Percentiles rank a stretch among this genome's conserved stretches.
These are phyloP conservation scores for Strix aluco DNA, from an alignment of 2,113 vertebrate genomes.

Conservation along the genomic window DNA sequence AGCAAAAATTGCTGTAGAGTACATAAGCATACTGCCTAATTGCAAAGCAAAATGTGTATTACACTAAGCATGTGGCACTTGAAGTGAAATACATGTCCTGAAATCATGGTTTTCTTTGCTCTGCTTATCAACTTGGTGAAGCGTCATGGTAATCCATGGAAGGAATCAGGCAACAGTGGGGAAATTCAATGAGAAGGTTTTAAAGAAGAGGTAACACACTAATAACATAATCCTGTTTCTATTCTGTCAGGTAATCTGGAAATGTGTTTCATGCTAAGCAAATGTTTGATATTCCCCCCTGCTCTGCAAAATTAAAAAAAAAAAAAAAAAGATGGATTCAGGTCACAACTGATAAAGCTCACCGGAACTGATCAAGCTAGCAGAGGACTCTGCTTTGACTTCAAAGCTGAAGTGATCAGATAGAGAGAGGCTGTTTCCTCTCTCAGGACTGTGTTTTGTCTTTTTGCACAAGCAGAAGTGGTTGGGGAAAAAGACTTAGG, in stretches of 20 bases:
- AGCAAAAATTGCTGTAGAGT: slow-evolving; percentile 17
- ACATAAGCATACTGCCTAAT: background rate
- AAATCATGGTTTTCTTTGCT: background rate
- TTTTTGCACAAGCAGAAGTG: background rate
- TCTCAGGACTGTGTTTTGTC: background rate
- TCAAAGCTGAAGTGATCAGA: background rate
- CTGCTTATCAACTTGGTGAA: background rate
- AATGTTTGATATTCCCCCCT: background rate
- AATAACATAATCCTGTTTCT: background rate
- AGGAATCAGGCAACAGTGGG: background rate
- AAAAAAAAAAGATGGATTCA: background rate
- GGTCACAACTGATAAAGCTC: background rate
- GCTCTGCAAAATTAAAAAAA: background rate
- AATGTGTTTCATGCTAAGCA: background rate
- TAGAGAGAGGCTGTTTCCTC: background rate
- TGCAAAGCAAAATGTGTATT: background rate
- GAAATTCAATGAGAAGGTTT: background rate
- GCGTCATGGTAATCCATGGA: background rate
- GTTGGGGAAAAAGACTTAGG: background rate
- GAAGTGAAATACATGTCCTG: background rate
- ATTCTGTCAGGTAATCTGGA: background rate
- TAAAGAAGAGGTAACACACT: background rate
- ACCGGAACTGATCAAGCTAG: background rate
- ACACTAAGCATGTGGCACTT: background rate
- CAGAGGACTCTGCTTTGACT: background rate